Evolutionary conservation across 2,888 invertebrate species (phyloP), one percentile per base, ranked within the genome.

Genomic region (Helleia helle): DNA sequence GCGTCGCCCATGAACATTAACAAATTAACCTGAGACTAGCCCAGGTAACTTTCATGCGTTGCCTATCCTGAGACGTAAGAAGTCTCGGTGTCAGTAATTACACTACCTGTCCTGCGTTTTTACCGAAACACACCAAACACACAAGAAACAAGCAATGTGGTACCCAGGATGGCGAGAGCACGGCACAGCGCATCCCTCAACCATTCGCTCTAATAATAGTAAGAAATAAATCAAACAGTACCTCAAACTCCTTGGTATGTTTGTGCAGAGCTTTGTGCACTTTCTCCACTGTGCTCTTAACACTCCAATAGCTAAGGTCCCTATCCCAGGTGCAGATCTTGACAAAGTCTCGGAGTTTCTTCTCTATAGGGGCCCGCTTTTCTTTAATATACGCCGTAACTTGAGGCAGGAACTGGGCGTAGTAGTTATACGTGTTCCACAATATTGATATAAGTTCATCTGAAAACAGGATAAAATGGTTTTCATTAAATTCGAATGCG

Each of bases 311-410:
- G 59, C 93, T 98, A 8, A 95, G 89, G 61, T 99, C 98, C 58
- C 95, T 91, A 58, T 93, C 94, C 94, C 98, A 99, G 26, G 95
- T 89, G 38, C 94, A 94, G 40, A 99, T 97, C 72, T 97, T 97
- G 1, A 99, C 93, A 63, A 95, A 96, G 53, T 97, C 97, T 52
- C 92, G 92, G 7, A 99, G 71, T 66, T 96, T 93, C 74, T 95
- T 96, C 62, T 97, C 97, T 45, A 98, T 93, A 0, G 97, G 96
- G 0, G 88, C 68, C 18, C 93, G 89, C 13, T 92, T 84, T 24
- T 88, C 87, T 38, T 88, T 88, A 6, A 96, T 89, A 36, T 88
- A 87, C 0, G 84, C 72, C 0, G 86, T 71, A 0, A 97, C 89
- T 56, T 89, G 88, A 0, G 76, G 61, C 2, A 83, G 64, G 62